phyloP scores from a whole-genome alignment of 2,797 vertebrate genomes.

The Chanos chanos region DNA sequence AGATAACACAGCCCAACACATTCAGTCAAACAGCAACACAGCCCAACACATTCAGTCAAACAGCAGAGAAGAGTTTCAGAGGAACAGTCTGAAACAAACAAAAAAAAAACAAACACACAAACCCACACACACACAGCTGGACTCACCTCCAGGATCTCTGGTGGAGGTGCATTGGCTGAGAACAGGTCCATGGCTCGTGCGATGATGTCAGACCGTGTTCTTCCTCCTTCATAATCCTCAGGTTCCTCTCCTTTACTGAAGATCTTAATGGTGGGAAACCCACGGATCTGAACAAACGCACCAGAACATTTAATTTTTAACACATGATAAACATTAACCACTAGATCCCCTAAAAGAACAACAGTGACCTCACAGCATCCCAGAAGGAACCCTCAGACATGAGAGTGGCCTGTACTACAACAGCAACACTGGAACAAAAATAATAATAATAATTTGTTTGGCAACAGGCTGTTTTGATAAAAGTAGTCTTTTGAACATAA shows the following conservation, averaged over 20 bases:
- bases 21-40: not conserved
- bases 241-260: constrained; percentile 94
- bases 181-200: constrained; percentile 85
- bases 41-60: not conserved
- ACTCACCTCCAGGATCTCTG: constrained; percentile 85
- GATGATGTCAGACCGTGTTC: constrained; percentile 82
- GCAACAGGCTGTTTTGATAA: too few species aligned
- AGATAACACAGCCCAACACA: not conserved
- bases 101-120: not conserved
- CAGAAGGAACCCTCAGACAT: not conserved
- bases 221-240: constrained; percentile 88
- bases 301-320: not conserved
- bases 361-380: not conserved
- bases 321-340: not conserved
- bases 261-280: constrained; percentile 95
- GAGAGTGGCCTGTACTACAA: not conserved
- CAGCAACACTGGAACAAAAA: too few species aligned
- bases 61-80: too few species aligned
- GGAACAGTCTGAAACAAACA: not conserved
- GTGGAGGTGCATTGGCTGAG: constrained; percentile 85
- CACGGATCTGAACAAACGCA: constrained; percentile 75
- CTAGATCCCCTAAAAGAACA: not conserved
- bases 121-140: not conserved
- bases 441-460: too few species aligned
- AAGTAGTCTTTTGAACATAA: too few species aligned